Evolutionary conservation across 1,140 invertebrate genomes (phyloP).

Genomic region (Campodea augens): DNA sequence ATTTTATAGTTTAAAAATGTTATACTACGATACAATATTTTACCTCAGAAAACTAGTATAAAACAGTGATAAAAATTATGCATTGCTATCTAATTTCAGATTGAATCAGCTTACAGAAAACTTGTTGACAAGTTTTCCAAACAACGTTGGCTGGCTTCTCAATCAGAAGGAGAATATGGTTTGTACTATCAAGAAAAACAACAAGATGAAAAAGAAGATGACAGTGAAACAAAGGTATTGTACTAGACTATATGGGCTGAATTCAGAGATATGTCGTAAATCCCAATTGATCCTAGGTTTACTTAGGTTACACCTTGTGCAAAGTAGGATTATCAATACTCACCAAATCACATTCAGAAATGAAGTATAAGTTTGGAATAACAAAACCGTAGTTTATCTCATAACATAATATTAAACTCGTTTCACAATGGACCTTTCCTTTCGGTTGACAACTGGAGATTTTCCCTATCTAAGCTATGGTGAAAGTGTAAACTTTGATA

Average conservation of each 20-base stretch:
- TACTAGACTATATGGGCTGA: slow-evolving; percentile 3
- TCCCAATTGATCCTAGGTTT: too few species aligned
- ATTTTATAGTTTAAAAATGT: slow-evolving; percentile 33
- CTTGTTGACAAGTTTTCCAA: slow-evolving; percentile 25
- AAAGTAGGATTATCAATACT: neutral
- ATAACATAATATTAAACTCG: too few species aligned
- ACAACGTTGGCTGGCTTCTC: slow-evolving; percentile 18
- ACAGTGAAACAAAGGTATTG: slow-evolving; percentile 30
- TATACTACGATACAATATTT: slow-evolving; percentile 25
- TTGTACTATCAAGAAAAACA: slow-evolving; percentile 26
- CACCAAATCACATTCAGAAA: too few species aligned
- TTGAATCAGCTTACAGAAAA: slow-evolving; percentile 33
- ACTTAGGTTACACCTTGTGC: neutral
- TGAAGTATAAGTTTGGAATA: too few species aligned
- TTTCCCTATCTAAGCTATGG: too few species aligned
- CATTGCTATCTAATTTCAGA: slow-evolving; percentile 16
- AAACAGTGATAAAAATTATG: neutral
- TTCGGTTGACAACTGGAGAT: too few species aligned
- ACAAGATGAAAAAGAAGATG: slow-evolving; percentile 27
- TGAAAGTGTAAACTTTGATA: too few species aligned
- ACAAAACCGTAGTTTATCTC: too few species aligned
- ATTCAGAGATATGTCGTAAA: neutral
- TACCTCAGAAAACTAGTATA: slow-evolving; percentile 20
- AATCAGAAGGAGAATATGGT: slow-evolving; percentile 23
- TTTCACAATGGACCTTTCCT: too few species aligned